phyloP scores from a whole-genome alignment of 2,888 invertebrate genomes.

The Megastigmus dorsalis region DNA sequence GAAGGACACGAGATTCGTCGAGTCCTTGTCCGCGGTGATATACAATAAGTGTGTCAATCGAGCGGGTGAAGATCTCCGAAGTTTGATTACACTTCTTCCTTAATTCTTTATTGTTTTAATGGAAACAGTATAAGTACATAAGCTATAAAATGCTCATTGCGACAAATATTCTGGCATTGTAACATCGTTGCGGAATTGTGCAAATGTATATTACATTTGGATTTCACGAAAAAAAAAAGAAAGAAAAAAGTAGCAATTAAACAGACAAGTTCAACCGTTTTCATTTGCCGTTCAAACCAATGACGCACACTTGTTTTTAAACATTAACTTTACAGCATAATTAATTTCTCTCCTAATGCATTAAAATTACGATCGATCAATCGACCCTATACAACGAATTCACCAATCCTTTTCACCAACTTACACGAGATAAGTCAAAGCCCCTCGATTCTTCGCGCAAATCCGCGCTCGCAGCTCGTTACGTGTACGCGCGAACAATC shows the following conservation, averaged over 20 bases:
- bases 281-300: too few relatives aligned
- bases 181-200: neutral
- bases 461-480: too few relatives aligned
- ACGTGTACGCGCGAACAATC: too few relatives aligned
- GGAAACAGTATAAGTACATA: neutral
- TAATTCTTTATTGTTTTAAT: neutral
- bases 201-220: neutral
- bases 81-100: neutral
- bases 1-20: neutral
- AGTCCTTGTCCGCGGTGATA: neutral
- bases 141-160: constrained; percentile 10
- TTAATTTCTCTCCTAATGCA: too few relatives aligned
- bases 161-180: constrained; percentile 13
- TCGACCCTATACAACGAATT: too few relatives aligned
- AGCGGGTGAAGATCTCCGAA: constrained; percentile 1
- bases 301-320: too few relatives aligned
- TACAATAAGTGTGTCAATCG: constrained; percentile 12
- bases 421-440: too few relatives aligned
- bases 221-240: neutral
- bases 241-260: neutral
- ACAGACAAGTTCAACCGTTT: too few relatives aligned
- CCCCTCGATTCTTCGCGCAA: too few relatives aligned
- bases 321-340: too few relatives aligned
- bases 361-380: too few relatives aligned
- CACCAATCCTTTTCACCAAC: too few relatives aligned